These are phyloP conservation scores for Zaprionus africanus DNA, from an alignment of 1,140 invertebrate species.

Conservation along the genomic window DNA sequence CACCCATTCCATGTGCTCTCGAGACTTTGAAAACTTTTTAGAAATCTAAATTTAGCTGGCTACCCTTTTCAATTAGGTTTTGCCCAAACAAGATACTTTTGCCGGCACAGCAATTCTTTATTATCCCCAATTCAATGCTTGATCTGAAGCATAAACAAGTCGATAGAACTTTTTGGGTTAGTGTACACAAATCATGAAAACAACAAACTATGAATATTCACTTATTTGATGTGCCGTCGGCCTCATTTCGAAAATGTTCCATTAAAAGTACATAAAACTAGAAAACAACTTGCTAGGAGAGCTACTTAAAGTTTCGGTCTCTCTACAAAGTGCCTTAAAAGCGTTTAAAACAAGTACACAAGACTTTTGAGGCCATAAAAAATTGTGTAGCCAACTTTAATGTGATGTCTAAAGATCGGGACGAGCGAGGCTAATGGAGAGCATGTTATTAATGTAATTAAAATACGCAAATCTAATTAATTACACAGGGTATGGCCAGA, in stretches of 20 bases:
- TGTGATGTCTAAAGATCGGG: background rate
- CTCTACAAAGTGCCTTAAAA: constrained; percentile 45
- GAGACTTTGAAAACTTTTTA: background rate
- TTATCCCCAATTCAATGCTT: background rate
- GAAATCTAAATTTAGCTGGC: background rate
- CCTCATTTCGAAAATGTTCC: constrained; percentile 50
- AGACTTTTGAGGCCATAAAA: constrained; percentile 20
- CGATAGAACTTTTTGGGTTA: background rate
- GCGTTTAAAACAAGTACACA: constrained; percentile 10
- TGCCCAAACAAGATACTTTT: background rate
- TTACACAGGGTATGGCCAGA: background rate
- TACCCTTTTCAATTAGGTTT: background rate
- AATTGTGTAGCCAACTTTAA: constrained; percentile 6
- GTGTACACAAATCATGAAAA: background rate
- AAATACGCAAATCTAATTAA: constrained; percentile 18
- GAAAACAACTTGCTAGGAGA: background rate
- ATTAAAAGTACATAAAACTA: constrained; percentile 70
- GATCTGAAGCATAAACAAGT: background rate
- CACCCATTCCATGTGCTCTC: background rate
- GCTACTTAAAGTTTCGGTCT: constrained; percentile 39
- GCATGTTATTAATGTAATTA: constrained; percentile 2
- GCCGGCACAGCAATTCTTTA: background rate
- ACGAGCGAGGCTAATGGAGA: background rate
- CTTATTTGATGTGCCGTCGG: constrained; percentile 17
- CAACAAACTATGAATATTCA: background rate